phyloP scores from a whole-genome alignment of 2,888 invertebrate genomes.

The Mystacides longicornis region DNA sequence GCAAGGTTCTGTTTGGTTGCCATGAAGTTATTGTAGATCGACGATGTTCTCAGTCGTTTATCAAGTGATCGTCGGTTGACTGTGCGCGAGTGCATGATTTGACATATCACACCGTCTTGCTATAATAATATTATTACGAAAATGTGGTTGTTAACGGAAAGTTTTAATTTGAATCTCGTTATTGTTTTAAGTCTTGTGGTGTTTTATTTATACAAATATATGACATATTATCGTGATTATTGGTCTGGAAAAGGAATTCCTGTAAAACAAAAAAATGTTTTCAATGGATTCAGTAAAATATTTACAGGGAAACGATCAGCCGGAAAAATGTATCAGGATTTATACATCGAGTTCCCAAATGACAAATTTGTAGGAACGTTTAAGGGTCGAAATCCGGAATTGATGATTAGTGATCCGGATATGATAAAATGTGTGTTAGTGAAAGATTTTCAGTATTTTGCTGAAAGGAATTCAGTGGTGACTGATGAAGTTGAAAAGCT shows the following conservation, averaged over 20 bases:
- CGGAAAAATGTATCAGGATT: conserved; percentile 28
- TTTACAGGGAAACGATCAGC: conserved; percentile 28
- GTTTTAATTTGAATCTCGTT: not conserved
- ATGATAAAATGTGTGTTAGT: conserved; percentile 34
- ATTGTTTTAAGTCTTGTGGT: conserved; percentile 1
- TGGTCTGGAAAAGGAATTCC: conserved; percentile 33
- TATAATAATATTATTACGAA: too few relatives aligned
- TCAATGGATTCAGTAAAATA: conserved; percentile 34
- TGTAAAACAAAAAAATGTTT: conserved; percentile 30
- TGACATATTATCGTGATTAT: conserved; percentile 33
- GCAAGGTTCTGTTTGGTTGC: too few relatives aligned
- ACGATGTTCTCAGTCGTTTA: too few relatives aligned
- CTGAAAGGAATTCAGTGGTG: conserved; percentile 33
- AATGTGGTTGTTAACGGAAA: not conserved
- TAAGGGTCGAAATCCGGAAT: conserved; percentile 32
- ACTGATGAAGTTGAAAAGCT: conserved; percentile 30
- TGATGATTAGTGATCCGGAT: conserved; percentile 36
- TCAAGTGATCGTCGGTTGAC: too few relatives aligned
- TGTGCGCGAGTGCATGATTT: too few relatives aligned
- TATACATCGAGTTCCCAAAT: conserved; percentile 31
- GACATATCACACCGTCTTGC: too few relatives aligned
- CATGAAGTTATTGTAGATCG: too few relatives aligned
- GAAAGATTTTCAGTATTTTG: conserved; percentile 35
- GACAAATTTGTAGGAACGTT: conserved; percentile 36
- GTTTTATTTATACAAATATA: conserved; percentile 27